Evolutionary conservation across 2,888 invertebrate species (phyloP), one percentile per base, ranked within the genome.

Genomic region (Melieria crassipennis): DNA sequence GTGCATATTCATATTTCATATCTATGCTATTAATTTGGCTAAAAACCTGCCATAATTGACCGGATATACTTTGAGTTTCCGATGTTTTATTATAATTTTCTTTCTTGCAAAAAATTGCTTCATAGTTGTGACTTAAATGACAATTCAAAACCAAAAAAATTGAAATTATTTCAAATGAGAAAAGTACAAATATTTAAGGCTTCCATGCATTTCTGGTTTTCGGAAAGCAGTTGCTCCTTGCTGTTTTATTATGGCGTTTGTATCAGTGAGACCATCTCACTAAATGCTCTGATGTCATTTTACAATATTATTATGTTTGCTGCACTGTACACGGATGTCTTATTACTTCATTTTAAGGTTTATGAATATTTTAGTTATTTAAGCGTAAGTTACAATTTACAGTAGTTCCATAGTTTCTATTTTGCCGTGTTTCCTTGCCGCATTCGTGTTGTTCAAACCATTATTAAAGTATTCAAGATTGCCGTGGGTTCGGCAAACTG

Each of bases 181-280:
- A 50, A 67, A 50, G 52, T 45, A 61, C 50, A 63, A 57, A 30
- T 68, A 62, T 75, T 79, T 77, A 78, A 79, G 80, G 82, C 81
- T 81, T 82, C 82, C 81, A 81, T 80, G 80, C 81, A 81, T 81
- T 82, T 81, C 81, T 77, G 79, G 81, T 65, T 69, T n/a, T 62
- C 56, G 43, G 7, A 42, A 42, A 9, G 13, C 48, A 4, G 50
- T 65, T 56, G 11, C 43, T 7, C 30, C 42, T 63, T 63, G 13
- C 42, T 46, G n/a, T 55, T 46, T 46, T 50, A 5, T 48, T 42
- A 30, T 30, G 30, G 30, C 30, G 1, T 30, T 30, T 30, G 30
- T 30, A 30, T 30, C 30, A 30, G 30, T 30, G 30, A 30, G 30
- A 30, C 30, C 30, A 30, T 3, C 30, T 30, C 30, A 30, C 30